Base-by-base conservation (phyloP, 2,113 vertebrate species). In the Castor canadensis region DNA sequence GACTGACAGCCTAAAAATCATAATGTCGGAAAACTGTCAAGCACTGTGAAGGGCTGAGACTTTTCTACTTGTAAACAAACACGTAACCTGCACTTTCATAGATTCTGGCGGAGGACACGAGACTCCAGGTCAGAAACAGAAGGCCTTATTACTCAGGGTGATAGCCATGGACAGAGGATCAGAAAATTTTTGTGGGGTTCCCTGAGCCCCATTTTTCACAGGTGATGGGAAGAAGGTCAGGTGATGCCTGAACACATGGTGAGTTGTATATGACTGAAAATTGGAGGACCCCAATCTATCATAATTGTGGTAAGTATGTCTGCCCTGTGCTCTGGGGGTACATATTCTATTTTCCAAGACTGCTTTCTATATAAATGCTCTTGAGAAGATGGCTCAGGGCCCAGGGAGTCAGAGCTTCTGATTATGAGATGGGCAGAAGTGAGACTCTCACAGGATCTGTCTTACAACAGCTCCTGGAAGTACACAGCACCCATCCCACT, bases 11-110 rank as follows among this genome's bases (percentile, higher is more conserved):
- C 56, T 54, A 54, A 87, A 82, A 85, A 77, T 38, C 11, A 67
- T 69, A 81, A 35, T 85, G 24, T 67, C n/a, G 89, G 85, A 30
- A 83, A 83, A 79, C 67, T 67, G 30, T 84, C 81, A 96, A 43
- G 82, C 91, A 72, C 82, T 88, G 17, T 62, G 38, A 96, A 75
- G 35, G n/a, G 43, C 26, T 81, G 28, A 85, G 38, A 40, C 3
- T 30, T 76, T 91, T 89, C 45, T 17, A 20, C 20, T 24, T 62
- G 28, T 89, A n/a, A 58, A 75, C 64, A 49, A 67, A 58, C 45
- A 12, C 32, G 77, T 77, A 81, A 28, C 38, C 6, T 43, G 35
- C 49, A 54, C 60, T 86, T 94, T 96, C n/a, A 72, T 12, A 60
- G 73, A 80, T 95, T 56, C 43, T 54, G 30, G 32, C 32, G 89